Conservation (phyloP, 2,888 invertebrate genomes). For the Calephelis perditalis region DNA sequence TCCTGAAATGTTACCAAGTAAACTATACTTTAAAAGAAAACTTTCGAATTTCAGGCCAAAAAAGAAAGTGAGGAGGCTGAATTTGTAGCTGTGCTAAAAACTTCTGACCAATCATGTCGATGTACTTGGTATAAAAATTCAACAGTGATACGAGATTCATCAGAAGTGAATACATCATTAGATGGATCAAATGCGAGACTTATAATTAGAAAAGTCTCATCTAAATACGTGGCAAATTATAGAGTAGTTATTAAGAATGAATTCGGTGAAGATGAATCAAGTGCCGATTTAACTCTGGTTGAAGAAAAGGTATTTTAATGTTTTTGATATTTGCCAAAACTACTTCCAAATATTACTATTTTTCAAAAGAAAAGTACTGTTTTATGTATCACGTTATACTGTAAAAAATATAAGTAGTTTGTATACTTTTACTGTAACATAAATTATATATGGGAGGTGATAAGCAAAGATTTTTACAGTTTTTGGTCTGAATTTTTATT, state of each 20-base stretch:
- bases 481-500: too few relatives aligned
- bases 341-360: too few relatives aligned
- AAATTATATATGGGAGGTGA: not conserved
- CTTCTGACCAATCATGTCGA: slow-evolving; percentile 87
- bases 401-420: too few relatives aligned
- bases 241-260: slow-evolving; percentile 93
- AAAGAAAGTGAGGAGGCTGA: slow-evolving; percentile 84
- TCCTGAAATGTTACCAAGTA: too few relatives aligned
- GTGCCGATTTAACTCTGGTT: slow-evolving; percentile 89
- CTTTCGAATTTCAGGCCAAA: slow-evolving; percentile 46
- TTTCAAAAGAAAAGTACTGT: too few relatives aligned
- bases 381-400: too few relatives aligned
- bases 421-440: not conserved
- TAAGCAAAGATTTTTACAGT: too few relatives aligned
- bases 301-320: slow-evolving; percentile 67
- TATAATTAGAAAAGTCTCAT: slow-evolving; percentile 85
- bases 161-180: slow-evolving; percentile 87
- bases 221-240: slow-evolving; percentile 89
- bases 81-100: slow-evolving; percentile 85
- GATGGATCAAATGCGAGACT: slow-evolving; percentile 90
- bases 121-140: slow-evolving; percentile 92
- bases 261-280: slow-evolving; percentile 92
- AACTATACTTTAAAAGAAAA: too few relatives aligned
- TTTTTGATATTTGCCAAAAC: too few relatives aligned
- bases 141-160: slow-evolving; percentile 86